Conservation (phyloP, 2,797 vertebrate genomes). For the Lutra lutra region DNA sequence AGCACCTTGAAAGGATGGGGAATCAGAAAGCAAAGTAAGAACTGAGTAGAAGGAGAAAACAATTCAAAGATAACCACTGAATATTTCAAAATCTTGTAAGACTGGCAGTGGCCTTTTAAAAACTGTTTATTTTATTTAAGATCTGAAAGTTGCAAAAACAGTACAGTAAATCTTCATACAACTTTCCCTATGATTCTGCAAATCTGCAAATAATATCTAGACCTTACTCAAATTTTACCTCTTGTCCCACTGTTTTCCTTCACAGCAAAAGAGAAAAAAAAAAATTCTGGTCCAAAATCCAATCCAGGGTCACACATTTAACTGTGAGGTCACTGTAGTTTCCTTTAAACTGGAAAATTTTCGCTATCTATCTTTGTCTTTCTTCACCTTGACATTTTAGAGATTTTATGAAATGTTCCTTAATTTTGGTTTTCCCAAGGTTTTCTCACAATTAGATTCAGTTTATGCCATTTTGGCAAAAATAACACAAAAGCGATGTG, state of each 20-base stretch:
- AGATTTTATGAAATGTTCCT: not conserved
- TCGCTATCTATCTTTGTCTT: not conserved
- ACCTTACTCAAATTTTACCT: not conserved
- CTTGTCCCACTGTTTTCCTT: not conserved
- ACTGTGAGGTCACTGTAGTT: not conserved
- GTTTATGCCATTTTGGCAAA: not conserved
- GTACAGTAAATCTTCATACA: not conserved
- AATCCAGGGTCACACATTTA: not conserved
- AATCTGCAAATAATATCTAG: not conserved
- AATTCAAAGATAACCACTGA: not conserved
- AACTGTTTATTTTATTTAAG: not conserved
- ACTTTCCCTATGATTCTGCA: not conserved
- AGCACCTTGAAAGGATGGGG: not conserved
- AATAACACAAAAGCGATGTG: not conserved
- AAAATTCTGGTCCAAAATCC: not conserved
- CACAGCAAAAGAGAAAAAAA: not conserved
- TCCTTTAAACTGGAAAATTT: not conserved
- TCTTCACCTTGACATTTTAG: constrained; percentile 9
- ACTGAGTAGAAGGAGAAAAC: not conserved
- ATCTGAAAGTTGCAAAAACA: not conserved
- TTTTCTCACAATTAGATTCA: not conserved
- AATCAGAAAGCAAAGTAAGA: not conserved
- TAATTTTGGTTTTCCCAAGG: not conserved
- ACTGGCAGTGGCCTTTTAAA: not conserved
- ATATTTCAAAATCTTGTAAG: not conserved